phyloP scores from a whole-genome alignment of 2,797 vertebrate genomes.

The Pitangus sulphuratus region DNA sequence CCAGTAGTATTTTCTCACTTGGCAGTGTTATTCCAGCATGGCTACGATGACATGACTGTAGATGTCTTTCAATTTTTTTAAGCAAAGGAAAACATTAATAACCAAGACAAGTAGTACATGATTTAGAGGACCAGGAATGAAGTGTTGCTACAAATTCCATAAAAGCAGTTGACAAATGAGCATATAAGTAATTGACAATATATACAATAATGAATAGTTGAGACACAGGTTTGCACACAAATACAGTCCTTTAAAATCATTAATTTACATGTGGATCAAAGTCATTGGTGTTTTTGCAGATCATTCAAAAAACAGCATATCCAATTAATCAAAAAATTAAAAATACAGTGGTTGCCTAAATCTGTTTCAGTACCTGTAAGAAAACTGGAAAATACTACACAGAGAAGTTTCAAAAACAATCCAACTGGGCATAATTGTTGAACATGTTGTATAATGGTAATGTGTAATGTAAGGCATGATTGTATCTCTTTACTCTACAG shows the following conservation, averaged over 20 bases:
- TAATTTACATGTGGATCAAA: neutral
- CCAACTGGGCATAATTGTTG: neutral
- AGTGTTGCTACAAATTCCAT: neutral
- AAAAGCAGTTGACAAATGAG: neutral
- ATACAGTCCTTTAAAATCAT: neutral
- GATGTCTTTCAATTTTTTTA: neutral
- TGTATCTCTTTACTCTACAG: neutral
- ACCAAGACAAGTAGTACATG: neutral
- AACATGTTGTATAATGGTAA: rapidly evolving
- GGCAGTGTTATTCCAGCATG: neutral
- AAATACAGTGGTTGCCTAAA: neutral
- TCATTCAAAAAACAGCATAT: neutral
- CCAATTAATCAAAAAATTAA: neutral
- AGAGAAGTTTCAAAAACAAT: neutral
- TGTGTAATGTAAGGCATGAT: neutral
- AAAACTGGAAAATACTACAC: neutral
- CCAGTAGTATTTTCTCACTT: neutral
- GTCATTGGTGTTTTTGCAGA: neutral
- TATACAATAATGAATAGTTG: neutral
- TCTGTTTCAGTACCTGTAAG: neutral
- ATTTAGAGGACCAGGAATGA: neutral
- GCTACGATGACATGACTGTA: neutral
- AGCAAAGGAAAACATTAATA: neutral
- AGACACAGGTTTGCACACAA: neutral
- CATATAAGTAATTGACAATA: neutral